Evolutionary conservation across 1,140 invertebrate genomes (phyloP), one percentile per base, ranked within the genome.

Genomic region (Sycophaga agraensis): DNA sequence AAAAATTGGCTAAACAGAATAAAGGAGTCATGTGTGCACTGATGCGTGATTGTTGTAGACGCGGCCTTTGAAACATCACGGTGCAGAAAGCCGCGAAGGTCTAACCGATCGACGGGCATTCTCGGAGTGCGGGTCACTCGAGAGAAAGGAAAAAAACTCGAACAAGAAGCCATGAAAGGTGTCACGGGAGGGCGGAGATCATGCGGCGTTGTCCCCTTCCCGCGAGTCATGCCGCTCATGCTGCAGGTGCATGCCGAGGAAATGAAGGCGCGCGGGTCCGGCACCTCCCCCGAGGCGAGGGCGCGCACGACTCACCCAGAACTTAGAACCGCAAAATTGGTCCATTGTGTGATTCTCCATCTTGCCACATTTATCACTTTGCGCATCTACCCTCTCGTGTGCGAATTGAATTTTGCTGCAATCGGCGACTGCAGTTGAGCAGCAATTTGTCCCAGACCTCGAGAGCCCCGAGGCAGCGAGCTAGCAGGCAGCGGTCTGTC

Each of bases 251-350:
- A n/a, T n/a, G n/a, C n/a, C n/a, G n/a, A n/a, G n/a, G n/a, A n/a
- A n/a, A n/a, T n/a, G n/a, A n/a, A n/a, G n/a, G n/a, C n/a, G n/a
- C n/a, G n/a, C n/a, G n/a, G n/a, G n/a, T n/a, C n/a, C n/a, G n/a
- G n/a, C n/a, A n/a, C n/a, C n/a, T n/a, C n/a, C n/a, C n/a, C n/a
- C n/a, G n/a, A n/a, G n/a, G n/a, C n/a, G n/a, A n/a, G n/a, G n/a
- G n/a, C n/a, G n/a, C n/a, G n/a, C n/a, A n/a, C n/a, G n/a, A 82
- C 82, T 84, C 78, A 86, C 86, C 86, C 86, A 87, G 79, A 87
- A 87, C 65, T 73, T 73, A 37, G 83, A 83, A 22, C 85, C 85
- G 65, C 86, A 87, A 77, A 85, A 87, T 55, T 80, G 73, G 74
- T 86, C 84, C 83, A 87, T 82, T 66, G 69, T 72, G 40, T 73